These are phyloP conservation scores for Perca schrenkii DNA, from an alignment of 2,113 vertebrate species.

Conservation along the genomic window DNA sequence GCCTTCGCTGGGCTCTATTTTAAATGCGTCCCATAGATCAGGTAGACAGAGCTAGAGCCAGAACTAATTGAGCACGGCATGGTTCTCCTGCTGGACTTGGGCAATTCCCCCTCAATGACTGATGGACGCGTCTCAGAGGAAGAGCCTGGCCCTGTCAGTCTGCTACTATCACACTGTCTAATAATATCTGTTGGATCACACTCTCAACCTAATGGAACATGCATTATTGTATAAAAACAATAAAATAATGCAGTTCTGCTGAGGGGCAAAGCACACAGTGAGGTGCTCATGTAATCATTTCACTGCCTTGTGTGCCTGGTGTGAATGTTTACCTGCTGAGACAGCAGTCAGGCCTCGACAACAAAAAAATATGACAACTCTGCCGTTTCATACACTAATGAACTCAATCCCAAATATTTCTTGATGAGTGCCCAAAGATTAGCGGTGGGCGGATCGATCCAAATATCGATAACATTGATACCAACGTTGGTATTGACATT, in stretches of 20 bases:
- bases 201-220: not conserved
- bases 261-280: not conserved
- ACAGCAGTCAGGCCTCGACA: not conserved
- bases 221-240: not conserved
- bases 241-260: not conserved
- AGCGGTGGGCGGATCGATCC: no score
- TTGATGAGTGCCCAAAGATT: not conserved
- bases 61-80: slow-evolving; percentile 42
- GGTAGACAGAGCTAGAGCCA: slow-evolving; percentile 38
- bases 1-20: slow-evolving; percentile 6
- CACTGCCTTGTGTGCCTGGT: not conserved
- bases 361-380: not conserved
- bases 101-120: slow-evolving; percentile 35
- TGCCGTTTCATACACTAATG: not conserved
- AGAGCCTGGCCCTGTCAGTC: slow-evolving; percentile 12
- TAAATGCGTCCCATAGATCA: slow-evolving; percentile 62
- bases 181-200: slow-evolving; percentile 19
- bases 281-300: slow-evolving; percentile 16
- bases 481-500: no score
- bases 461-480: no score
- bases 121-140: slow-evolving; percentile 51
- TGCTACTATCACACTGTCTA: not conserved
- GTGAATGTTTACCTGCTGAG: slow-evolving; percentile 8
- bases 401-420: not conserved
- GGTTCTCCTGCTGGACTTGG: slow-evolving; percentile 36